These are phyloP conservation scores for Peromyscus aztecus DNA, from an alignment of 2,797 vertebrate genomes.

Conservation along the genomic window DNA sequence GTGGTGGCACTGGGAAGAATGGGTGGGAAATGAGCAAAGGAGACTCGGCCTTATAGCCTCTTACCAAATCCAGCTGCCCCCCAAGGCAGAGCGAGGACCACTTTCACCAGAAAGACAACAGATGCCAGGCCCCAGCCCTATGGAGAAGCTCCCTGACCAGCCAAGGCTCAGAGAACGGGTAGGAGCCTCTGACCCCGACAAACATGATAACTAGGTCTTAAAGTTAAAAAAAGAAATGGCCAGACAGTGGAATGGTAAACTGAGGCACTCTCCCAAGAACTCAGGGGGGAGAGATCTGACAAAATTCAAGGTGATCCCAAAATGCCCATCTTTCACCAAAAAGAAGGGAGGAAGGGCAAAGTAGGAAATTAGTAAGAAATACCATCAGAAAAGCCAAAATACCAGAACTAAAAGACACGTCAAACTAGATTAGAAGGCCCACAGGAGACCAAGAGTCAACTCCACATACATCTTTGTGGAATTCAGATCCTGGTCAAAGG, in stretches of 20 bases:
- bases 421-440: background rate
- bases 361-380: background rate
- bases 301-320: conserved; percentile 1
- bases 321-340: background rate
- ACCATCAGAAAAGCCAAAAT: background rate
- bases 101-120: background rate
- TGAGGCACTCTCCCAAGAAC: background rate
- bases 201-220: background rate
- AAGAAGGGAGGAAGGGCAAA: background rate
- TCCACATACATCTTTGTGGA: background rate
- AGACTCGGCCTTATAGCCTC: background rate
- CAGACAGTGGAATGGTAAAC: background rate
- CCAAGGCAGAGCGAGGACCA: background rate
- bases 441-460: accelerated
- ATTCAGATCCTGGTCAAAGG: background rate
- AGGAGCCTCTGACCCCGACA: background rate
- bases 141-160: background rate
- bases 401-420: background rate
- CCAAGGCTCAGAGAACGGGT: background rate
- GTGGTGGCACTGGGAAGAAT: background rate
- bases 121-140: background rate
- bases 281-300: background rate
- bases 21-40: background rate
- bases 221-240: too few species aligned
- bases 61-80: background rate